Conservation (phyloP, 92 coral and sea anemone genomes). For the Ricordea florida region DNA sequence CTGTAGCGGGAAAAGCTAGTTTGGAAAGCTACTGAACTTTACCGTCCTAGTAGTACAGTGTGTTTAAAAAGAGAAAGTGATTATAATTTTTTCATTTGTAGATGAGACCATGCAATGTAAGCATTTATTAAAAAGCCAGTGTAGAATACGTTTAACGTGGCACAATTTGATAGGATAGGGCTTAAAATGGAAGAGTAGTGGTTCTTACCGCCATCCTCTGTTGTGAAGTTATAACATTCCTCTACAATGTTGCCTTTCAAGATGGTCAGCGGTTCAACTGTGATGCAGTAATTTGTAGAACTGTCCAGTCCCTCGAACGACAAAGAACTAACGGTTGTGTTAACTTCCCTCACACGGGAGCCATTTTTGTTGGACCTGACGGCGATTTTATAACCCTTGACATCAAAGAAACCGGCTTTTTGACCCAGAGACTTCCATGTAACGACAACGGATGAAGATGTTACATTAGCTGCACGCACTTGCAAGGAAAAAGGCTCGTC, state of each 20-base stretch:
- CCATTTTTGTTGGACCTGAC: neutral
- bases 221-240: neutral
- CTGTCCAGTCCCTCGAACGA: constrained; percentile 29
- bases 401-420: neutral
- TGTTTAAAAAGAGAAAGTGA: too few relatives aligned
- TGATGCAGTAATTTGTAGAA: constrained; percentile 52
- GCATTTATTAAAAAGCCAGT: too few relatives aligned
- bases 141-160: too few relatives aligned
- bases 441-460: neutral
- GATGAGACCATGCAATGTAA: too few relatives aligned
- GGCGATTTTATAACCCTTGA: constrained; percentile 1
- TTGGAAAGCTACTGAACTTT: too few relatives aligned
- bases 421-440: neutral
- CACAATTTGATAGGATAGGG: too few relatives aligned
- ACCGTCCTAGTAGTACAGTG: too few relatives aligned
- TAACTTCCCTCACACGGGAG: neutral
- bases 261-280: constrained; percentile 43
- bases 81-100: too few relatives aligned
- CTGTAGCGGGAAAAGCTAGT: too few relatives aligned
- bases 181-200: too few relatives aligned
- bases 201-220: constrained; percentile 17
- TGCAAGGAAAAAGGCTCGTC: constrained; percentile 1
- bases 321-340: neutral
- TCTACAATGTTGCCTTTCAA: neutral
- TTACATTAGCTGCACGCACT: neutral